Conservation (phyloP, 1,140 invertebrate genomes). For the Chrysomallon squamiferum region DNA sequence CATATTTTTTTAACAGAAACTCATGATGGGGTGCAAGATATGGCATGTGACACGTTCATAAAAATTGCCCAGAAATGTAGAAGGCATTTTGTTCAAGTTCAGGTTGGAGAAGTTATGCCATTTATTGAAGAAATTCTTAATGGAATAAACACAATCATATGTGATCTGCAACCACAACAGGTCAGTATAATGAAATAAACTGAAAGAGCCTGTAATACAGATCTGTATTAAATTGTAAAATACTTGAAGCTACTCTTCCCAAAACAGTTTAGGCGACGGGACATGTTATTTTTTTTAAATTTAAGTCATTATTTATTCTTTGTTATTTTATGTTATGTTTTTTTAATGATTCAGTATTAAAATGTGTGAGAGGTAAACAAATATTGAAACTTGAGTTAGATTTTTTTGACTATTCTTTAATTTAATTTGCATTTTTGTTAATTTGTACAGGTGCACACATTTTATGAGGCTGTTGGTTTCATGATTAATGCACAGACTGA, state of each 20-base stretch:
- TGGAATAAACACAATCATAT: slow-evolving; percentile 97
- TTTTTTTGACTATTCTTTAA: no score
- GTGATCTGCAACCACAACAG: slow-evolving; percentile 97
- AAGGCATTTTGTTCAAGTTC: slow-evolving; percentile 94
- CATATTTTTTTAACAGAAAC: slow-evolving; percentile 79
- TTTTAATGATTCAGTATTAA: no score
- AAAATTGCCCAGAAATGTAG: slow-evolving; percentile 99
- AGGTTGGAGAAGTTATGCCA: slow-evolving; percentile 94
- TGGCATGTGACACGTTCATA: slow-evolving; percentile 99
- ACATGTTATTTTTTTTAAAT: no score
- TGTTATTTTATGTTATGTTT: no score
- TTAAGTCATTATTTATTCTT: no score
- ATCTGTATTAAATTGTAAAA: no score
- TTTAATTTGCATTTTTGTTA: no score
- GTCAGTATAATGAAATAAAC: slow-evolving; percentile 63
- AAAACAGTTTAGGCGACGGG: no score
- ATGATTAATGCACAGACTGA: slow-evolving; percentile 98
- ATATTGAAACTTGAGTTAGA: no score
- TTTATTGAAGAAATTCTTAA: slow-evolving; percentile 99
- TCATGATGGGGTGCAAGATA: slow-evolving; percentile 97
- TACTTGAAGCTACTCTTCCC: no score
- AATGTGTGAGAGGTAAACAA: no score
- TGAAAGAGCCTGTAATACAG: background rate
- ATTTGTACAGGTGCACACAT: slow-evolving; percentile 89
- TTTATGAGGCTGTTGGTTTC: slow-evolving; percentile 99